A percentile compares a stretch with the other conserved stretches of the same genome.
phyloP scores from a whole-genome alignment of 2,888 invertebrate genomes.

The Dendrolimus houi region DNA sequence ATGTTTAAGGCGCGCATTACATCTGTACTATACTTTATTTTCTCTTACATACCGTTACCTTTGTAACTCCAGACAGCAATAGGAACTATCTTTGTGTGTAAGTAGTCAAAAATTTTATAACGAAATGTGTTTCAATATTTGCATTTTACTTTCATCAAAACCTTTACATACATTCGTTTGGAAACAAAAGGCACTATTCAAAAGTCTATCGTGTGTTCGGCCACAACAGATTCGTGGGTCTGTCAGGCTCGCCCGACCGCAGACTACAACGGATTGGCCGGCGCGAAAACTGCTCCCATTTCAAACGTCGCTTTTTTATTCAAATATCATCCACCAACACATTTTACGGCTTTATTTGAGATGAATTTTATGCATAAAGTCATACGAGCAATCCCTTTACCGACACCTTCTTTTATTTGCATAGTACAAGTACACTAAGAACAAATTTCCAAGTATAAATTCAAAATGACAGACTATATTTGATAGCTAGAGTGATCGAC shows the following conservation, averaged over 20 bases:
- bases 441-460: too few species aligned
- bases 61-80: background rate
- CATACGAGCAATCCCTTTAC: constrained; percentile 5
- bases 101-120: too few species aligned
- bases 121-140: background rate
- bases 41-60: background rate
- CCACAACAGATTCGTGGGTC: constrained; percentile 50
- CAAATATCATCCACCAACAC: constrained; percentile 20
- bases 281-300: constrained; percentile 25
- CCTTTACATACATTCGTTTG: constrained; percentile 31
- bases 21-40: constrained; percentile 6
- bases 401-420: background rate
- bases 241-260: constrained; percentile 56
- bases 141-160: constrained; percentile 26
- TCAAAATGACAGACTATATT: background rate
- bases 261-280: constrained; percentile 44
- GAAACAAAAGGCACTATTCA: constrained; percentile 50
- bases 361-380: background rate
- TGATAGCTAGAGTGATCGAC: background rate
- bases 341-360: constrained; percentile 9
- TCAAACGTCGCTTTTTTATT: constrained; percentile 29
- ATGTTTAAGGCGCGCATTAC: background rate
- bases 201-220: constrained; percentile 51
- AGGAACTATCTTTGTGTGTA: too few species aligned
- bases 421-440: too few species aligned